These are phyloP conservation scores for Phyllotreta striolata DNA, from an alignment of 2,888 invertebrate genomes.

Conservation along the genomic window DNA sequence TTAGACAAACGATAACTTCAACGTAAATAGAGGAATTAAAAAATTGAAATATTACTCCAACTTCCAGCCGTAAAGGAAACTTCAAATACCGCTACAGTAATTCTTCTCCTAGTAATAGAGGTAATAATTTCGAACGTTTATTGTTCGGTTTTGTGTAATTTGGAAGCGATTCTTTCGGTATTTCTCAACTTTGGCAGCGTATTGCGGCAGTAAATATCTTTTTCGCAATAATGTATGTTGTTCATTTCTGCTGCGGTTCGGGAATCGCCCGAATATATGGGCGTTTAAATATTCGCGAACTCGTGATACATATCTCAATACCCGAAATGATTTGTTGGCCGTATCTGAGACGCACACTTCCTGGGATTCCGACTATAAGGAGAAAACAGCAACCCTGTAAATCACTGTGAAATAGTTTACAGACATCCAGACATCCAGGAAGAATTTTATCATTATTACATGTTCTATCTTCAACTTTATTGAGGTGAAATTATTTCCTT, in stretches of 20 bases:
- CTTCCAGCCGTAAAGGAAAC: background rate
- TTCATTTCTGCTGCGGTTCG: constrained; percentile 28
- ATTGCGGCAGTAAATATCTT: constrained; percentile 32
- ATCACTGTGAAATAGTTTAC: constrained; percentile 11
- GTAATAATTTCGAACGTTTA: constrained; percentile 29
- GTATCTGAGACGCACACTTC: constrained; percentile 36
- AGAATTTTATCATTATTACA: too few species aligned
- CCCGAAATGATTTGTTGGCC: constrained; percentile 39
- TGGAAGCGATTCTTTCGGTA: constrained; percentile 29
- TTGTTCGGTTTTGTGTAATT: constrained; percentile 34
- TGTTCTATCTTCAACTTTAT: too few species aligned
- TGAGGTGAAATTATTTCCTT: background rate
- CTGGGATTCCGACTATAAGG: constrained; percentile 29
- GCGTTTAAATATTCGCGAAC: constrained; percentile 38
- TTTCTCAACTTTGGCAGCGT: constrained; percentile 34
- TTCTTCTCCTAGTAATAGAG: constrained; percentile 18
- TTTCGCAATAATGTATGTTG: constrained; percentile 33
- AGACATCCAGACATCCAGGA: too few species aligned
- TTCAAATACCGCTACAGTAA: constrained; percentile 22
- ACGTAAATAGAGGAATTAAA: too few species aligned
- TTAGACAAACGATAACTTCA: too few species aligned
- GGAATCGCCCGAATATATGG: constrained; percentile 32
- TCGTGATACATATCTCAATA: constrained; percentile 40
- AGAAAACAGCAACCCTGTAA: constrained; percentile 28
- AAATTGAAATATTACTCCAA: too few species aligned